A percentile compares a stretch with the other conserved stretches of the same genome.
These are phyloP conservation scores for Catagonus wagneri DNA, from an alignment of 2,113 vertebrate genomes.

Conservation along the genomic window DNA sequence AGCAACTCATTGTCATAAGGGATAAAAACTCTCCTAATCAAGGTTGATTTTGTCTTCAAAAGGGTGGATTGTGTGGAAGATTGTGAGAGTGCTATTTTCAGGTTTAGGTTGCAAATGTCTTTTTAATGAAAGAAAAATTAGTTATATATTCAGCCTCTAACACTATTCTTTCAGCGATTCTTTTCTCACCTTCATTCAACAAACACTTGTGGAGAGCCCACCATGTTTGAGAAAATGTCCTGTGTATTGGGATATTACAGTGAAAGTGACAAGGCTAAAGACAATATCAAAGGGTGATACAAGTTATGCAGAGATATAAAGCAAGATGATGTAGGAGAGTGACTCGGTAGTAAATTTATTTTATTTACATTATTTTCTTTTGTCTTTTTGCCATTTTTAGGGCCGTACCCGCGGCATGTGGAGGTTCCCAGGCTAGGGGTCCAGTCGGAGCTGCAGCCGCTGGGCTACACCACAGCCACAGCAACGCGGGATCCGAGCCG, in stretches of 20 bases:
- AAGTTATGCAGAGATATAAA: background rate
- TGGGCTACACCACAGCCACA: too few relatives aligned
- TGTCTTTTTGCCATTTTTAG: too few relatives aligned
- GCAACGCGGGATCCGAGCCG: too few relatives aligned
- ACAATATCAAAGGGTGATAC: background rate
- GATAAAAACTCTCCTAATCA: background rate
- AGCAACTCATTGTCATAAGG: background rate
- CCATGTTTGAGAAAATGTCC: background rate
- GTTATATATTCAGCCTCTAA: background rate
- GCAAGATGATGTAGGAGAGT: background rate
- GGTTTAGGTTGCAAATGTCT: background rate
- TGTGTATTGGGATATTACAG: background rate
- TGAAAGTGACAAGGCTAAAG: background rate
- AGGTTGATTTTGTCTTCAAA: background rate
- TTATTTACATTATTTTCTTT: too few relatives aligned
- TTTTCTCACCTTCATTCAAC: slow-evolving; percentile 3
- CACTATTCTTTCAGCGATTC: background rate
- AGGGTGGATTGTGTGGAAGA: background rate
- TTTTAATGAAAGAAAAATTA: slow-evolving; percentile 34
- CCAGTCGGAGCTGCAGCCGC: too few relatives aligned
- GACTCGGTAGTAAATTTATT: background rate
- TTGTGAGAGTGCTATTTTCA: background rate
- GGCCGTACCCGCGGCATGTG: too few relatives aligned
- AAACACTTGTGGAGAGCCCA: background rate
- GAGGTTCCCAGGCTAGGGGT: too few relatives aligned